phyloP scores from a whole-genome alignment of 2,888 invertebrate genomes.

The Perdita meconis region DNA sequence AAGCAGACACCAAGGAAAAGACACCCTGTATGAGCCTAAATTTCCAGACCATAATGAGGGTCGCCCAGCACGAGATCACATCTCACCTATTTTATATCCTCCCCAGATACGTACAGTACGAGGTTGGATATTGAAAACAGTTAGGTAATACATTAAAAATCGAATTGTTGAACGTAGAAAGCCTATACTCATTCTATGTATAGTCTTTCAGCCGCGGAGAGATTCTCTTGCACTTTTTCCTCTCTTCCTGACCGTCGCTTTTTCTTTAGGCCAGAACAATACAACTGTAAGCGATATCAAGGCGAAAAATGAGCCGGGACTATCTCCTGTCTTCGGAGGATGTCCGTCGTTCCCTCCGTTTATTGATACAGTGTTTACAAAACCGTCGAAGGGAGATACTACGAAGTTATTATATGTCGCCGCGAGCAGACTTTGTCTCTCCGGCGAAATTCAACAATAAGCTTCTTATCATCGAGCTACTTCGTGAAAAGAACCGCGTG shows the following conservation, averaged over 20 bases:
- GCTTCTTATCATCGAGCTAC: conserved; percentile 44
- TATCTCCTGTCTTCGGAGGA: conserved; percentile 24
- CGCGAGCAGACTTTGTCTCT: conserved; percentile 41
- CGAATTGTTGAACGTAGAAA: too few species aligned
- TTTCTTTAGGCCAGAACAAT: conserved; percentile 16
- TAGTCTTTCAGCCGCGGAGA: not conserved
- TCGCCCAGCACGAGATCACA: too few species aligned
- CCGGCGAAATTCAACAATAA: conserved; percentile 54
- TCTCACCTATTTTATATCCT: too few species aligned
- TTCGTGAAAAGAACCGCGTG: conserved; percentile 38
- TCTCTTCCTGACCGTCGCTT: not conserved
- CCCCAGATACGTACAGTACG: too few species aligned
- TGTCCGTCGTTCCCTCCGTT: conserved; percentile 29
- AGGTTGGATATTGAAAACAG: too few species aligned
- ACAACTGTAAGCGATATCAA: conserved; percentile 31
- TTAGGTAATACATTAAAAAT: too few species aligned
- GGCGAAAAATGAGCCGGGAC: not conserved
- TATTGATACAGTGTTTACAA: conserved; percentile 54
- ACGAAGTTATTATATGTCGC: conserved; percentile 53
- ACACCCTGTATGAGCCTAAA: too few species aligned
- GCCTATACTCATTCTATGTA: too few species aligned
- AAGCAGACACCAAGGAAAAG: too few species aligned
- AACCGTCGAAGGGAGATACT: conserved; percentile 54
- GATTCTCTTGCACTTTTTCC: conserved; percentile 5
- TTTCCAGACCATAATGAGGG: too few species aligned